phyloP scores from a whole-genome alignment of 2,797 vertebrate genomes.

The Synanceia verrucosa region DNA sequence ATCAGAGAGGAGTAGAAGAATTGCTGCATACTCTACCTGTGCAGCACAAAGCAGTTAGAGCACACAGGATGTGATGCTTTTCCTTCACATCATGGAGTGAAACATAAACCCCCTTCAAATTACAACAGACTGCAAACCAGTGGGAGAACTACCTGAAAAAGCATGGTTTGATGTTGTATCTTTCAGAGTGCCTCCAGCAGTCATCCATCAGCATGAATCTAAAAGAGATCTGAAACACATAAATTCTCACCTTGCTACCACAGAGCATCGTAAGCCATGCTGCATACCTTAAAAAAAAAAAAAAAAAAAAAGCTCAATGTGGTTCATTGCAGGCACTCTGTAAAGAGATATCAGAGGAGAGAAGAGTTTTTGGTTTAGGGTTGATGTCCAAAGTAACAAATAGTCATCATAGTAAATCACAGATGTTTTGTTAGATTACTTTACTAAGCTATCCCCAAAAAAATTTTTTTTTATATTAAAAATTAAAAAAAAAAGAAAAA shows the following conservation, averaged over 20 bases:
- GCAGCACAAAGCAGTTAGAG: constrained; percentile 38
- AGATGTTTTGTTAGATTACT: constrained; percentile 7
- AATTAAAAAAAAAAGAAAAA: no score
- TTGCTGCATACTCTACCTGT: constrained; percentile 3
- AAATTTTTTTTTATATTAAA: constrained; percentile 14
- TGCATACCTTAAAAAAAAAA: neutral
- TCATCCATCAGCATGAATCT: constrained; percentile 69
- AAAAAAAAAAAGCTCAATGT: neutral
- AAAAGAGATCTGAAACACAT: constrained; percentile 43
- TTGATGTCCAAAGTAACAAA: neutral
- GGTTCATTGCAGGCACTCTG: neutral
- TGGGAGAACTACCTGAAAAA: constrained; percentile 63
- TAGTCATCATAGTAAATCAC: neutral
- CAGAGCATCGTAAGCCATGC: neutral
- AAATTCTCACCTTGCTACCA: constrained; percentile 43
- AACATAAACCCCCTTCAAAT: constrained; percentile 68
- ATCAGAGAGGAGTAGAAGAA: constrained; percentile 44
- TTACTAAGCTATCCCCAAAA: no score
- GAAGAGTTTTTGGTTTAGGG: neutral
- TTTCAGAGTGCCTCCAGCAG: constrained; percentile 48
- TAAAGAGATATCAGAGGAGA: neutral
- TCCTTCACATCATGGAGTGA: constrained; percentile 64
- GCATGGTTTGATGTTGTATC: constrained; percentile 71
- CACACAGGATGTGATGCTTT: constrained; percentile 45
- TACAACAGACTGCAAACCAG: constrained; percentile 61